A percentile compares a stretch with the other conserved stretches of the same genome.
Evolutionary conservation across 2,797 vertebrate species (phyloP).

Genomic region (Heterohyrax brucei): DNA sequence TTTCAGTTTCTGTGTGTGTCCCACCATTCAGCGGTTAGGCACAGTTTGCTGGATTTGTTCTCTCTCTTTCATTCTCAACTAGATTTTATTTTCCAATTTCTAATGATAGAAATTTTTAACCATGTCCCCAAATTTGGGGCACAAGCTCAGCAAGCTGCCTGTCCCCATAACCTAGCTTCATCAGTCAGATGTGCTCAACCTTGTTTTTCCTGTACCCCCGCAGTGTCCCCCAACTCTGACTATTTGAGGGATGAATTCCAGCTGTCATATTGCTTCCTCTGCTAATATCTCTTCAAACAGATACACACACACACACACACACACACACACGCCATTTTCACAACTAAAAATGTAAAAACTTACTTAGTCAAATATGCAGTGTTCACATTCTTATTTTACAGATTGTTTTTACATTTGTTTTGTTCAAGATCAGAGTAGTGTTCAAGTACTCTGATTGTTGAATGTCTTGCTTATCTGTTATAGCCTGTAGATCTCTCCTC

Average conservation of each 20-base stretch:
- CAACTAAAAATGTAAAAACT: background rate
- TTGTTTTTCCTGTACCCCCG: background rate
- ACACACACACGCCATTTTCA: background rate
- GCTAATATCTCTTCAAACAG: background rate
- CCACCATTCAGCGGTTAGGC: background rate
- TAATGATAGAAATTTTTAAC: slow-evolving; percentile 13
- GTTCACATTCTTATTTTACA: background rate
- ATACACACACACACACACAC: background rate
- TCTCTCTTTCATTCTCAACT: background rate
- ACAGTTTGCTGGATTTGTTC: background rate
- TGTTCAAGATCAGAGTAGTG: background rate
- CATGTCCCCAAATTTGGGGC: background rate
- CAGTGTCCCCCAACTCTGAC: background rate
- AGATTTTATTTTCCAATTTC: slow-evolving; percentile 23
- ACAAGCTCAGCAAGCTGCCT: background rate
- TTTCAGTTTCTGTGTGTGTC: background rate
- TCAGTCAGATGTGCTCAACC: background rate
- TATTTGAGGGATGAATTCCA: background rate
- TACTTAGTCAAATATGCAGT: slow-evolving; percentile 1
- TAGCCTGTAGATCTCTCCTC: background rate
- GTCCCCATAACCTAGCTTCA: background rate
- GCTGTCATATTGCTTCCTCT: background rate
- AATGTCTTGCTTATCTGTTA: background rate
- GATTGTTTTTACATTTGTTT: background rate
- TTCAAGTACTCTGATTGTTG: background rate